Base-by-base conservation (phyloP, 2,888 invertebrate genomes). In the Cordylochernes scorpioides region DNA sequence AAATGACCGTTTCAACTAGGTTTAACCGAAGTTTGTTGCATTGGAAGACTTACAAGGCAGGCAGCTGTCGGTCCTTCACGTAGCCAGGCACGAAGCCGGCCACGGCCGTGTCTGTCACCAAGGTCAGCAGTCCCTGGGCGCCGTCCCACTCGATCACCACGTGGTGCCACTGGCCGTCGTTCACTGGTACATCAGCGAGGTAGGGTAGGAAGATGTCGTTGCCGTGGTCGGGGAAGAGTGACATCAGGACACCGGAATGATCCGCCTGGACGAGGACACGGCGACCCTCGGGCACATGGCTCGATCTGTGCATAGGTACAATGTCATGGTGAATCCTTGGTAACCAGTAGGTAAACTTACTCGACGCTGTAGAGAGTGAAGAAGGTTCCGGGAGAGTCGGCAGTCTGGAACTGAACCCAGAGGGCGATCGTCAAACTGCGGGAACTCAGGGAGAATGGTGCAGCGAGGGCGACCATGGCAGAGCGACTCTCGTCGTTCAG, bases 161-260 rank as follows among this genome's bases (percentile, higher is more conserved):
- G 47, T 86, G 84, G 58, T 88, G 86, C 88, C 88, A 88, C 49
- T 80, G 80, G 3, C 84, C 86, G 47, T 88, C 86, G 47, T 86
- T 88, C 13, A 88, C 71, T 0, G 80, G 80, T 1, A 84, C 77
- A 45, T 75, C 82, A 53, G 80, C 77, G 29, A 75, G 67, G 54
- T 82, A 84, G 42, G 78, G 74, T 24, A 84, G 57, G 55, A 82
- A 84, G 1, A 78, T 73, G 46, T 82, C 80, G 53, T 75, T 74
- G 24, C 39, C 36, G 2, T 33, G 32, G 48, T 82, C 77, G 17
- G 71, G 66, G 62, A 86, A 82, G 13, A 88, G 54, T 0, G 80
- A 78, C 10, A 88, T 68, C 53, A 78, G 74, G 3, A 86, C 73
- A n/a, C 84, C 84, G 43, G 73, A 78, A 9, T 80, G 77, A 47